Conservation (phyloP, 1,140 invertebrate species). For the Pseudomyrmex dendroicus region DNA sequence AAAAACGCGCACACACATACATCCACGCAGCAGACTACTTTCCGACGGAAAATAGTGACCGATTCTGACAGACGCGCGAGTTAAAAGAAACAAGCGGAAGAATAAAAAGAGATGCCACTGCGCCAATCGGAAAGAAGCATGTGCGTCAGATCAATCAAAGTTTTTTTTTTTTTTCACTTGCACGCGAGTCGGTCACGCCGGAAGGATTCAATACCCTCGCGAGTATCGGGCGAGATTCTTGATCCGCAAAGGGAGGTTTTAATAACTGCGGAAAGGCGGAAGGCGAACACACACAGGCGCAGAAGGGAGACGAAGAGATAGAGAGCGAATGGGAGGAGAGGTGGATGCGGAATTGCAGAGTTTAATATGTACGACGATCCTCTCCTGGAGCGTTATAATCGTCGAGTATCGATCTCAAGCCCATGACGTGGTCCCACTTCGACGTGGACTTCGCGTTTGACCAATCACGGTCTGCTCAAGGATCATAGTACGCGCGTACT, state of each 20-base stretch:
- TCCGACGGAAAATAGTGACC: not conserved
- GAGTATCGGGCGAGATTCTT: slow-evolving; percentile 38
- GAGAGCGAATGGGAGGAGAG: not conserved
- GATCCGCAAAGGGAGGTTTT: slow-evolving; percentile 46
- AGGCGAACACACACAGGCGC: not conserved
- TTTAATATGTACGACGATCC: slow-evolving; percentile 72
- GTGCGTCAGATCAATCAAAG: slow-evolving; percentile 17
- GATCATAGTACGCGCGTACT: slow-evolving; percentile 45
- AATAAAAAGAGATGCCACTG: not conserved
- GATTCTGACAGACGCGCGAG: slow-evolving; percentile 1
- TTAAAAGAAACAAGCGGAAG: not conserved
- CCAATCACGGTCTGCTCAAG: slow-evolving; percentile 56
- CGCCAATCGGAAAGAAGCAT: not conserved
- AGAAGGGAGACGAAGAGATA: slow-evolving; percentile 1
- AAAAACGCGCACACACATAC: too few relatives aligned
- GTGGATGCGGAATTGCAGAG: slow-evolving; percentile 31
- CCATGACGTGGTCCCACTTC: slow-evolving; percentile 61
- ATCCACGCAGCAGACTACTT: not conserved
- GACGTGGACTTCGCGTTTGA: slow-evolving; percentile 61
- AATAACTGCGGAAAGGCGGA: slow-evolving; percentile 13
- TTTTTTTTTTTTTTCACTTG: slow-evolving; percentile 14
- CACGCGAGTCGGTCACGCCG: not conserved
- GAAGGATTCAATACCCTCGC: slow-evolving; percentile 10
- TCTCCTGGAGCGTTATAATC: slow-evolving; percentile 67
- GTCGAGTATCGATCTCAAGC: slow-evolving; percentile 63